These are phyloP conservation scores for Hirundo rustica DNA, from an alignment of 2,797 vertebrate species.

Conservation along the genomic window DNA sequence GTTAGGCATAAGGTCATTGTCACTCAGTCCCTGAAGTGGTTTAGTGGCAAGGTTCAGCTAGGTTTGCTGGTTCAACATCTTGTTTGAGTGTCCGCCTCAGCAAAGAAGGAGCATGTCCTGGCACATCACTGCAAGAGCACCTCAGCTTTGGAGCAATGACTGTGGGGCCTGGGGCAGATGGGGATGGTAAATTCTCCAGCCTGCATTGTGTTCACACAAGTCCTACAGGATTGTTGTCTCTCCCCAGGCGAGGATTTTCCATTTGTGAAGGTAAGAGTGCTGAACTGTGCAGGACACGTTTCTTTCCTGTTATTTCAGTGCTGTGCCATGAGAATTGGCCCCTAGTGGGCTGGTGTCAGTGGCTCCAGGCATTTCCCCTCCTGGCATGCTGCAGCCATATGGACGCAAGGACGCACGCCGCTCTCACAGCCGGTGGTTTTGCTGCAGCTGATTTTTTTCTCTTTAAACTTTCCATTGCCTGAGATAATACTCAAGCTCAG, in stretches of 20 bases:
- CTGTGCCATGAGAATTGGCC: background rate
- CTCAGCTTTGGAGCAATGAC: background rate
- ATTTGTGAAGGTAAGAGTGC: background rate
- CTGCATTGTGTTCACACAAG: rapidly evolving
- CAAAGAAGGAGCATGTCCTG: background rate
- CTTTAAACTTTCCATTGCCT: conserved; percentile 30
- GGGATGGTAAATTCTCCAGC: background rate
- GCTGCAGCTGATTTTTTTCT: conserved; percentile 21
- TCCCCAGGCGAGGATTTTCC: background rate
- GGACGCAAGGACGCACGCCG: background rate
- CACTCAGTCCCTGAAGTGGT: background rate
- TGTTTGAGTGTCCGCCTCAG: background rate
- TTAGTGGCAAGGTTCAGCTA: background rate
- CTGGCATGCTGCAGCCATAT: background rate
- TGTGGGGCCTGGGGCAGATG: background rate
- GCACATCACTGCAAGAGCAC: background rate
- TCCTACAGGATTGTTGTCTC: background rate
- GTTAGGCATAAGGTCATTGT: background rate
- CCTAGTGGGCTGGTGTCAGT: background rate
- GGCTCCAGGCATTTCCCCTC: conserved; percentile 25
- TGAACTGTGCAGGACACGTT: background rate
- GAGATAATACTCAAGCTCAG: background rate
- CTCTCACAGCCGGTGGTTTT: background rate
- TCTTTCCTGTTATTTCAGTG: background rate
- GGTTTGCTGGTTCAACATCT: background rate